Percentiles rank a stretch among this genome's conserved stretches.
Conservation (phyloP, 2,797 vertebrate genomes). For the Luscinia megarhynchos region DNA sequence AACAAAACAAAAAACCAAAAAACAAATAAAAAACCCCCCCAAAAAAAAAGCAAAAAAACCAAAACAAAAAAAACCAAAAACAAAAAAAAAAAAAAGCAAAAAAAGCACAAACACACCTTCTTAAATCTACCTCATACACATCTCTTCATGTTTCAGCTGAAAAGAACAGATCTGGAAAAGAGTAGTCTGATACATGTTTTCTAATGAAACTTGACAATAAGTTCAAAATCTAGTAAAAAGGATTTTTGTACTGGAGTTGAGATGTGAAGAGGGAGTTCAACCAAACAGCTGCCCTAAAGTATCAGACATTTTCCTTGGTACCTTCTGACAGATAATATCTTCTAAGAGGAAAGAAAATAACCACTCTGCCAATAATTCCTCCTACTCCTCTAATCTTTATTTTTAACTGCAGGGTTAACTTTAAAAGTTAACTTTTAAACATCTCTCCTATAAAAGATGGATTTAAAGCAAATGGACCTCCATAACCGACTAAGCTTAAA, state of each 20-base stretch:
- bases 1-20: no score
- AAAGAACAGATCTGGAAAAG: background rate
- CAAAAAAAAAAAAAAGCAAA: background rate
- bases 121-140: background rate
- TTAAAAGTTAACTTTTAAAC: background rate
- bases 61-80: no score
- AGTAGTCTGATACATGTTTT: background rate
- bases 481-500: background rate
- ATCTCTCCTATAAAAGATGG: background rate
- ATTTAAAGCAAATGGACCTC: background rate
- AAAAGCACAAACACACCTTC: background rate
- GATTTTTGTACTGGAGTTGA: background rate
- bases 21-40: no score
- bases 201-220: background rate
- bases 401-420: background rate
- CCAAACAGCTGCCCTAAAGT: background rate
- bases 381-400: background rate
- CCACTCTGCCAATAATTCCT: background rate
- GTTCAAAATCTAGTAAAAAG: background rate
- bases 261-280: background rate
- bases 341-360: constrained; percentile 1
- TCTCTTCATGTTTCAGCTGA: background rate
- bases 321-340: background rate
- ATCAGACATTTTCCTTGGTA: background rate
- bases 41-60: background rate